Evolutionary conservation across 2,888 invertebrate species (phyloP).

Genomic region (Calameuta filiformis): DNA sequence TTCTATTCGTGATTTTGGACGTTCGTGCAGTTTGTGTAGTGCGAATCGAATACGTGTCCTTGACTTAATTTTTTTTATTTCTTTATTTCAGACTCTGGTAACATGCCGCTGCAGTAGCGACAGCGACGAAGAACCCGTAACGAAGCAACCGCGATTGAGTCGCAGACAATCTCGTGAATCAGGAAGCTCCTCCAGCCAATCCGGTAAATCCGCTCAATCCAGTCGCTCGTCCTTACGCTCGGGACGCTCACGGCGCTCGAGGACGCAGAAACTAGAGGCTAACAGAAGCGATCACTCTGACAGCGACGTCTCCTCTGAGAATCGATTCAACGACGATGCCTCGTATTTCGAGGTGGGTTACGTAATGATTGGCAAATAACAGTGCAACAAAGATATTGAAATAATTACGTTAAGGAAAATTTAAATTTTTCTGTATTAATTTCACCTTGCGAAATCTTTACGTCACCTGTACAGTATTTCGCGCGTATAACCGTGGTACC

Average conservation of each 20-base stretch:
- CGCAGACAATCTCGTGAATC: constrained; percentile 46
- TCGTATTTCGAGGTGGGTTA: constrained; percentile 63
- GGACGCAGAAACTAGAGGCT: constrained; percentile 28
- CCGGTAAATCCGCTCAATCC: constrained; percentile 21
- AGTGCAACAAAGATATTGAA: too few species aligned
- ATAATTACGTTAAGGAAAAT: too few species aligned
- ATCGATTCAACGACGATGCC: constrained; percentile 59
- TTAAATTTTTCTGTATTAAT: too few species aligned
- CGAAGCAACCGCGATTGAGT: constrained; percentile 78
- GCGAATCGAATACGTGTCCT: background rate
- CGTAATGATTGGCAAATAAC: too few species aligned
- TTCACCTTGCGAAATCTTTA: too few species aligned
- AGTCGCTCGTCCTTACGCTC: constrained; percentile 13
- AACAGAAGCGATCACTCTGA: constrained; percentile 50
- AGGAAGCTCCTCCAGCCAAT: constrained; percentile 36
- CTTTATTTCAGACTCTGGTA: constrained; percentile 69
- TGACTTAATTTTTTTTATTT: constrained; percentile 14
- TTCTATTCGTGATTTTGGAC: too few species aligned
- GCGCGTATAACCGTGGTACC: too few species aligned
- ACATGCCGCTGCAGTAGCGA: constrained; percentile 70
- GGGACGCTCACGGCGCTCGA: constrained; percentile 28
- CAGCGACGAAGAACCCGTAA: constrained; percentile 80
- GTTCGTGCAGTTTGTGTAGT: too few species aligned
- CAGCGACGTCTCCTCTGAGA: constrained; percentile 60
- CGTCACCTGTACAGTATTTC: too few species aligned